Base-by-base conservation (phyloP, 30 jellyfish, hydroid and myxozoan genomes). In the Hydractinia symbiolongicarpus region DNA sequence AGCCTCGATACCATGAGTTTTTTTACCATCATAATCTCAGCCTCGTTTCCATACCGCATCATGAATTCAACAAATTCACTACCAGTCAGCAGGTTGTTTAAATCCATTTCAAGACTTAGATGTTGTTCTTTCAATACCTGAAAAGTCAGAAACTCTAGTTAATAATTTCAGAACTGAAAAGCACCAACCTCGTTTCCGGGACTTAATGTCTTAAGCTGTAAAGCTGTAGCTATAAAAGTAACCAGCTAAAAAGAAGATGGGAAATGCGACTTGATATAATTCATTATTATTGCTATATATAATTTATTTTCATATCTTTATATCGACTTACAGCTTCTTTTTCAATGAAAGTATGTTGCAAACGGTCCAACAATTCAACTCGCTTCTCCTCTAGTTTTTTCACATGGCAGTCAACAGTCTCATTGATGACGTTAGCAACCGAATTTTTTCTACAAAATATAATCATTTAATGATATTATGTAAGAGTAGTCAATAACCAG, bases 1-100 rank as follows among this genome's bases (percentile, higher is more conserved):
- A 93, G 53, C 72, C 98, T 82, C 30, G 76, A 80, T 71, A 70
- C 83, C 96, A 93, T 93, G 16, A 93, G 17, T 61, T 81, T 80
- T 57, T 93, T 93, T 9, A 85, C 95, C 61, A 76, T 83, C 96
- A 93, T 93, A 80, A 93, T 77, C 77, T 93, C 98, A n/a, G 98
- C 98, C 93, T 93, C 98, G 83, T 93, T 93, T 5, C 98, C 98
- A 83, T 77, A 93, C n/a, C 85, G 82, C 78, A 93, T 81, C n/a
- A 93, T 83, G 55, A 86, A 84, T 79, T 93, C 98, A 5, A 87
- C 98, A 73, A 93, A 93, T 55, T 93, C 96, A 57, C 96, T 84
- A 57, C 95, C 84, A 64, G 95, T 53, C 19, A 84, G 86, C 81
- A 93, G 89, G 83, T 87, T 93, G 52, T 93, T 87, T 58, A 93